Percentiles rank a stretch among this genome's conserved stretches.
These are phyloP conservation scores for Drosophila tanythrix DNA, from an alignment of 2,888 invertebrate species.

Conservation along the genomic window DNA sequence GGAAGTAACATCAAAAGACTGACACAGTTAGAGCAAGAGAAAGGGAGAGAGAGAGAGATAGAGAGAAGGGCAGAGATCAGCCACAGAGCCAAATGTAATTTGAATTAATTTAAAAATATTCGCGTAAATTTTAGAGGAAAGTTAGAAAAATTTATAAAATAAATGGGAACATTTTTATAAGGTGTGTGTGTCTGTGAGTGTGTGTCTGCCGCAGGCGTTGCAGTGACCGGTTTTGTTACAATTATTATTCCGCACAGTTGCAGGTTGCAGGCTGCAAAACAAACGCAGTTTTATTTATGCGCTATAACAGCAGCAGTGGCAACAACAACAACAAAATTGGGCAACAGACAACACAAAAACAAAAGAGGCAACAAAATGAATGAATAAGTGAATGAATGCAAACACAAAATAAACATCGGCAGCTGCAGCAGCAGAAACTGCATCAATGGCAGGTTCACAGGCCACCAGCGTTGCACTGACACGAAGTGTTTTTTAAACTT, in stretches of 20 bases:
- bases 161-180: constrained; percentile 20
- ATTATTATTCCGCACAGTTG: constrained; percentile 44
- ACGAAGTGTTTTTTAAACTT: constrained; percentile 57
- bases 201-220: constrained; percentile 27
- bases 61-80: background rate
- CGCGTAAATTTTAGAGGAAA: constrained; percentile 12
- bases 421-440: constrained; percentile 16
- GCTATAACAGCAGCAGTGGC: constrained; percentile 11
- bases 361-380: constrained; percentile 34
- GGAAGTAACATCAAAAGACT: background rate
- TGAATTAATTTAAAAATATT: constrained; percentile 8
- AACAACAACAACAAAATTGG: constrained; percentile 10
- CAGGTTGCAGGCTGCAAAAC: constrained; percentile 31
- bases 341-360: constrained; percentile 14
- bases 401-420: constrained; percentile 52
- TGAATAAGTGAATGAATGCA: constrained; percentile 42
- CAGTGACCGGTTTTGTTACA: constrained; percentile 42
- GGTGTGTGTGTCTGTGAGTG: constrained; percentile 3
- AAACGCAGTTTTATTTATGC: constrained; percentile 54
- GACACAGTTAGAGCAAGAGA: no score
- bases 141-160: constrained; percentile 27
- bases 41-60: background rate
- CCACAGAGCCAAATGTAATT: background rate
- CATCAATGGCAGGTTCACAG: constrained; percentile 9
- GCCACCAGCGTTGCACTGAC: constrained; percentile 49